Base-by-base conservation (phyloP, 2,888 invertebrate species). In the Trachelus iudaicus region DNA sequence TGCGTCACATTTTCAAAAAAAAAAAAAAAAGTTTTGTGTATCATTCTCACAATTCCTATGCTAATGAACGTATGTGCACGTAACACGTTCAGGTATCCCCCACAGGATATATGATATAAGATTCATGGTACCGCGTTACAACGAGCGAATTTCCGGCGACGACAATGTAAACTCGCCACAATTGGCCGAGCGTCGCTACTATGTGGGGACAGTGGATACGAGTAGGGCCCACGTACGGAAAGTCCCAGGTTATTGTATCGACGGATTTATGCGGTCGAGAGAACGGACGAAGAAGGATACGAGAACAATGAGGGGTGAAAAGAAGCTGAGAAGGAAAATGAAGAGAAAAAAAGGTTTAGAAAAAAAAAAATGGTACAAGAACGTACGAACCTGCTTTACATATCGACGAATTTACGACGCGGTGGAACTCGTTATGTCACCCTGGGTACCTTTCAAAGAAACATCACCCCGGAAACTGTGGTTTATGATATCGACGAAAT, bases 331-430 rank as follows among this genome's bases (percentile, higher is more conserved):
- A 80, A 80, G 76, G 80, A 83, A 82, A 78, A 77, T 68, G 73
- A 69, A 37, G 76, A 69, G 74, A 69, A 37, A 73, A 80, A 80
- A 80, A 75, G 75, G 79, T 74, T 69, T 76, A 76, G 76, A 34
- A 77, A 75, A 77, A 75, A 77, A 35, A 77, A 75, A 76, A 76
- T 76, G 81, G 81, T 81, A 79, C 79, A 31, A 75, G 77, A 23
- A 73, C n/a, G 68, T 71, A 78, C 69, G 82, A 83, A 85, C 81
- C 81, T 83, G 80, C 79, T 85, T 85, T 85, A 84, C 86, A 85
- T 88, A 89, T 89, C 88, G 88, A 88, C 86, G 86, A 88, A 89
- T 89, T 89, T 89, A 89, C 85, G 89, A 87, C 82, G 82, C 79
- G 74, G 82, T 82, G 31, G 73, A 80, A 79, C 80, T 79, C 75